Conservation (phyloP, 2,113 vertebrate genomes). For the Barbus barbus region DNA sequence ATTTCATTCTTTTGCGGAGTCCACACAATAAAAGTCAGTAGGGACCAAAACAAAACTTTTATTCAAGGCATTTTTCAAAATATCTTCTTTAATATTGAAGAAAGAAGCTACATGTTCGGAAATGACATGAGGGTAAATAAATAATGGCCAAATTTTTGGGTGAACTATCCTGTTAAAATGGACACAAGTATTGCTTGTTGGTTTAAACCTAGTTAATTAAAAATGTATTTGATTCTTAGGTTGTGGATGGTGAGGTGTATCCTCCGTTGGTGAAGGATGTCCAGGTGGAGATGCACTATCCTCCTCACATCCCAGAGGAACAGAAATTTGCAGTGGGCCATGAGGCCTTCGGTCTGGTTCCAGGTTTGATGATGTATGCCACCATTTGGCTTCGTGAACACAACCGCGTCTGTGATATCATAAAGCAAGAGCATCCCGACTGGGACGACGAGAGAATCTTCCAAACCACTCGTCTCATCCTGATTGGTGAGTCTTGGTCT, state of each 20-base stretch:
- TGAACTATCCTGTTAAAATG: background rate
- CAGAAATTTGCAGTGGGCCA: slow-evolving; percentile 91
- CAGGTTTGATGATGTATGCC: slow-evolving; percentile 95
- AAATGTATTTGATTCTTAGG: slow-evolving; percentile 64
- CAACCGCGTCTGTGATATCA: slow-evolving; percentile 90
- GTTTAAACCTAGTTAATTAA: background rate
- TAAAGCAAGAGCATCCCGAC: slow-evolving; percentile 86
- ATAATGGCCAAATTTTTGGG: background rate
- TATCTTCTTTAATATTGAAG: background rate
- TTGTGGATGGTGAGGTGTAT: slow-evolving; percentile 88
- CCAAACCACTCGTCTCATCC: slow-evolving; percentile 89
- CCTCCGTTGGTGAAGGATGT: slow-evolving; percentile 88
- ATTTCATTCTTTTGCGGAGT: background rate
- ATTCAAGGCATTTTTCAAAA: background rate
- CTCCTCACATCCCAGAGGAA: slow-evolving; percentile 84
- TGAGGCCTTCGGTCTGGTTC: slow-evolving; percentile 92
- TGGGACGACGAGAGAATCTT: slow-evolving; percentile 94
- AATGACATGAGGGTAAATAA: background rate
- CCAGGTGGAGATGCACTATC: slow-evolving; percentile 90
- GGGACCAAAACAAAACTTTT: background rate
- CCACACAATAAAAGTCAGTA: background rate
- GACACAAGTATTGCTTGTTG: background rate
- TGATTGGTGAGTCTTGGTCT: slow-evolving; percentile 84
- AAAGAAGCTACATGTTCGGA: background rate
- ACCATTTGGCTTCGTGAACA: slow-evolving; percentile 96